phyloP scores from a whole-genome alignment of 2,797 vertebrate species.

The Champsocephalus esox region DNA sequence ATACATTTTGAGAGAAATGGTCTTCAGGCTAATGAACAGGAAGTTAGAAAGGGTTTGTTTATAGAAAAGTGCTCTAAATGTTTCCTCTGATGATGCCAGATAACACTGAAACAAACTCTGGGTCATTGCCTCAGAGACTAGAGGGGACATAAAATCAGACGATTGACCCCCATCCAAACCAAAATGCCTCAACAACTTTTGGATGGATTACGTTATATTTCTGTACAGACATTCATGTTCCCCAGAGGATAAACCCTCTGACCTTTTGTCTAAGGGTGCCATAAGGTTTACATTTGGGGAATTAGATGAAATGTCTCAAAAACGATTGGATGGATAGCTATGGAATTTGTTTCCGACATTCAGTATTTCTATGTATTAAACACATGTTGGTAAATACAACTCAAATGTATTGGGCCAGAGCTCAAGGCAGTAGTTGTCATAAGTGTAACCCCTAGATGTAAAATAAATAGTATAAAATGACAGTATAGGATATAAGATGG shows the following conservation, averaged over 20 bases:
- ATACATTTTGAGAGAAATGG: background rate
- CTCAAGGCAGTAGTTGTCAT: too few relatives aligned
- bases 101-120: conserved; percentile 6
- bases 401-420: too few relatives aligned
- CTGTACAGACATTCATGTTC: background rate
- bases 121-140: conserved; percentile 8
- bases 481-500: too few relatives aligned
- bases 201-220: background rate
- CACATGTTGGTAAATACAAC: too few relatives aligned
- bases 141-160: conserved; percentile 36
- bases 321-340: background rate
- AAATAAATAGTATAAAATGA: too few relatives aligned
- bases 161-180: background rate
- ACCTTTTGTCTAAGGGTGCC: background rate
- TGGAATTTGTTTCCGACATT: background rate
- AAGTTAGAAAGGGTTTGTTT: conserved; percentile 61
- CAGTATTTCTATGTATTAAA: too few relatives aligned
- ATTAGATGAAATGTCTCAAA: background rate
- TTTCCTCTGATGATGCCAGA: conserved; percentile 42
- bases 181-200: background rate
- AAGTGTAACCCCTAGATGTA: too few relatives aligned
- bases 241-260: background rate
- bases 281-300: background rate
- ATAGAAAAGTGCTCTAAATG: conserved; percentile 39
- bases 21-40: conserved; percentile 29